Conservation (phyloP, 2,797 vertebrate genomes). For the Etheostoma nigrum region DNA sequence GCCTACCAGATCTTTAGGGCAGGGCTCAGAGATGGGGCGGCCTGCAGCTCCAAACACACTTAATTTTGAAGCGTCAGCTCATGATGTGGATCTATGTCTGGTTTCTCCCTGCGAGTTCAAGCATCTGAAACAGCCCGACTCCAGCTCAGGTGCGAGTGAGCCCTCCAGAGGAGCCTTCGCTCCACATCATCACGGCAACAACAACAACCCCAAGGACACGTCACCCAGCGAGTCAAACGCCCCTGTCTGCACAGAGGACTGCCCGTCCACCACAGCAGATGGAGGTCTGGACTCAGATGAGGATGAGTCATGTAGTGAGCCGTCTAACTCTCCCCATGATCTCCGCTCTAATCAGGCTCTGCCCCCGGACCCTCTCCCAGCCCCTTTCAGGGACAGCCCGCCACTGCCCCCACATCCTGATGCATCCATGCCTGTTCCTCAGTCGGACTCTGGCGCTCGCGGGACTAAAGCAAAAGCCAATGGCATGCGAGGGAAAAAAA, state of each 20-base stretch:
- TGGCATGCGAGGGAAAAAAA: constrained; percentile 76
- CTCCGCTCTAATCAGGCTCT: constrained; percentile 61
- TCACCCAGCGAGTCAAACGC: constrained; percentile 91
- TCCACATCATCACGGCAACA: constrained; percentile 62
- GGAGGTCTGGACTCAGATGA: constrained; percentile 91
- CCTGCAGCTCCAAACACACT: constrained; percentile 70
- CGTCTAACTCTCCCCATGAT: constrained; percentile 66
- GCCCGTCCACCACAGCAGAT: constrained; percentile 88
- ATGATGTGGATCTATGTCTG: constrained; percentile 95
- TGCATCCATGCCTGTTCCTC: constrained; percentile 92
- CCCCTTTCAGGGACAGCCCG: constrained; percentile 87
- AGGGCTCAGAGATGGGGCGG: constrained; percentile 75
- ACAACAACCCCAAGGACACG: constrained; percentile 78
- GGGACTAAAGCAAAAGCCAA: constrained; percentile 69
- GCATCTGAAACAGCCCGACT: constrained; percentile 87
- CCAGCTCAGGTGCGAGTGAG: constrained; percentile 85
- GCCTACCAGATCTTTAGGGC: constrained; percentile 78
- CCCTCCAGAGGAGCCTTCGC: constrained; percentile 84
- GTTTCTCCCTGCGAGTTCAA: constrained; percentile 97
- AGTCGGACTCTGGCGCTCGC: constrained; percentile 80
- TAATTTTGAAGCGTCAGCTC: constrained; percentile 83
- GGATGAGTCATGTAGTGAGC: constrained; percentile 81
- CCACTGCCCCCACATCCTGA: constrained; percentile 89
- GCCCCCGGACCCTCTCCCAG: constrained; percentile 86
- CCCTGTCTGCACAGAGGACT: constrained; percentile 87